A percentile compares a stretch with the other conserved stretches of the same genome.
phyloP scores from a whole-genome alignment of 2,113 vertebrate species.

The Saccopteryx leptura region DNA sequence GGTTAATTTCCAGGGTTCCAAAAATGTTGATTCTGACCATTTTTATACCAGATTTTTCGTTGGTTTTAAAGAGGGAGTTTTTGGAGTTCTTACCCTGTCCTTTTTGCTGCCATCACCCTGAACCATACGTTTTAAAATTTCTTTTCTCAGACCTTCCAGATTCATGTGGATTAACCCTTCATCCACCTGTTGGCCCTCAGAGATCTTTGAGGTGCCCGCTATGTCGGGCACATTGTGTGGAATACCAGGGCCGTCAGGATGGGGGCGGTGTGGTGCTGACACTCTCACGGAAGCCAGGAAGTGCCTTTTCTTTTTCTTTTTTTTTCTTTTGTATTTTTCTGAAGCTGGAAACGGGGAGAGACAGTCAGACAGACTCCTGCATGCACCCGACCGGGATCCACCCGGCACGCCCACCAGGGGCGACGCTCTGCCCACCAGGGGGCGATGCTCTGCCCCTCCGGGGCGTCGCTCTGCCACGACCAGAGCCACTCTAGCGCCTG shows the following conservation, averaged over 20 bases:
- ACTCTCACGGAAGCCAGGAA: background rate
- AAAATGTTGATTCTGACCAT: background rate
- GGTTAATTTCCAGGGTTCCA: background rate
- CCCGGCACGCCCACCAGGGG: too few relatives aligned
- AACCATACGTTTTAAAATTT: background rate
- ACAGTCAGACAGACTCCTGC: too few relatives aligned
- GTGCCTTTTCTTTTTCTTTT: background rate
- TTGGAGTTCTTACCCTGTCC: background rate
- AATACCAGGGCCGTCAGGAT: background rate
- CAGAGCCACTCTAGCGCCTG: too few relatives aligned
- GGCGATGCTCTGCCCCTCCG: too few relatives aligned
- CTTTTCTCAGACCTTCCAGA: background rate
- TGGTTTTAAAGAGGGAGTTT: background rate
- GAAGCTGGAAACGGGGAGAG: too few relatives aligned
- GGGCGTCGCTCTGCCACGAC: too few relatives aligned
- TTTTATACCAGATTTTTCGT: background rate
- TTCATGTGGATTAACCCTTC: background rate
- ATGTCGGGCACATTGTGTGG: background rate
- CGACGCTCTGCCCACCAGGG: too few relatives aligned
- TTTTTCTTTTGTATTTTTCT: too few relatives aligned
- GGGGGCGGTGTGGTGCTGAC: background rate
- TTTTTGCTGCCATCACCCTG: background rate
- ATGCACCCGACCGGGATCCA: too few relatives aligned
- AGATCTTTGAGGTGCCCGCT: background rate
- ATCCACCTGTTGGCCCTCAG: background rate